Conservation (phyloP, 2,113 vertebrate species). For the Erpornis zantholeuca region DNA sequence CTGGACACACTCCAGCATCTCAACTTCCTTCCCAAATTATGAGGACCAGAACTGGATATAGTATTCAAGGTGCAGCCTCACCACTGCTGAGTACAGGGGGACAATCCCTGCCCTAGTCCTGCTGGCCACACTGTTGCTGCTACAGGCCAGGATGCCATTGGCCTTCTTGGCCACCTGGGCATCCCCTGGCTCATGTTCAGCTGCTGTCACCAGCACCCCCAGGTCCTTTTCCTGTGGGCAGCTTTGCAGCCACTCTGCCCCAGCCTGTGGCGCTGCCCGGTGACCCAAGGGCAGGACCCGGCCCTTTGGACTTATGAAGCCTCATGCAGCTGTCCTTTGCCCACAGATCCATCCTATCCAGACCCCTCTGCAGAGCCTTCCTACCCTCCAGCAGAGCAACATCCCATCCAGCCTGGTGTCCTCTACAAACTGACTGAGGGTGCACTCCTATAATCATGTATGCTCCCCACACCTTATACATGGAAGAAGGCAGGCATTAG, state of each 20-base stretch:
- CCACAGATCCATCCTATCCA: fast-evolving
- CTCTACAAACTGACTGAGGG: background rate
- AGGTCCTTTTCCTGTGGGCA: background rate
- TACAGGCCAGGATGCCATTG: background rate
- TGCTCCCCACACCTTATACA: background rate
- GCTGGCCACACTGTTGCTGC: background rate
- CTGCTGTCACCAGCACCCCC: fast-evolving
- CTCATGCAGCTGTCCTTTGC: fast-evolving
- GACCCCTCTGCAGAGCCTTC: background rate
- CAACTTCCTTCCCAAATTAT: background rate
- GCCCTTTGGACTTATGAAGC: fast-evolving
- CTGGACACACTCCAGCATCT: background rate
- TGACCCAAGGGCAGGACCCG: fast-evolving
- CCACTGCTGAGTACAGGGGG: fast-evolving
- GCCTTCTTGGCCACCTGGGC: background rate
- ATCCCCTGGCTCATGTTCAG: background rate
- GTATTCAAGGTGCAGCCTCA: fast-evolving
- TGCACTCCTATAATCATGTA: background rate
- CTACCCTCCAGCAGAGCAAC: background rate
- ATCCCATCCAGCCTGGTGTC: background rate
- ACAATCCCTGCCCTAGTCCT: background rate
- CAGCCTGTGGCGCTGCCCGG: background rate
- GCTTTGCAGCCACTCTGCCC: background rate
- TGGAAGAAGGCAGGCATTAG: background rate
- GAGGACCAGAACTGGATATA: background rate